Evolutionary conservation across 2,797 vertebrate species (phyloP).

Genomic region (Stomatorhinus walkeri): DNA sequence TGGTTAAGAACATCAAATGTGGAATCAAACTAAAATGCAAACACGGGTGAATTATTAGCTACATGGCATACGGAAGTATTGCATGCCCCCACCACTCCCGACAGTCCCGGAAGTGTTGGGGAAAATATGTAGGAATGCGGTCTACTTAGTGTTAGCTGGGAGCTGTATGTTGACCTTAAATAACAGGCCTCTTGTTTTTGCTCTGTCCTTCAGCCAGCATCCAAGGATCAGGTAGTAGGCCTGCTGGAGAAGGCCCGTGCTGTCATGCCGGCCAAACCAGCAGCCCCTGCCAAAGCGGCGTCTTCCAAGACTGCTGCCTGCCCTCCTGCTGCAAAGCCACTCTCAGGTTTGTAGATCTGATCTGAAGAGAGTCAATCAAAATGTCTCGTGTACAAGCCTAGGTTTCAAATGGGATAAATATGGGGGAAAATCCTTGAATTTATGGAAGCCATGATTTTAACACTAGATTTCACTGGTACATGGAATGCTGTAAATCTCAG

Average conservation of each 20-base stretch:
- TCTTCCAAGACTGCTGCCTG: slow-evolving; percentile 57
- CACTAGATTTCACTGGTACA: not conserved
- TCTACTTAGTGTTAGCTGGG: not conserved
- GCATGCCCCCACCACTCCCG: not conserved
- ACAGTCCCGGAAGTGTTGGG: not conserved
- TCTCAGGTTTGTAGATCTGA: slow-evolving; percentile 56
- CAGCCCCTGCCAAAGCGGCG: slow-evolving; percentile 61
- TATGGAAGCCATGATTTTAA: not conserved
- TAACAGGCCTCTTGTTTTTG: not conserved
- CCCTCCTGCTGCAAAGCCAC: slow-evolving; percentile 42
- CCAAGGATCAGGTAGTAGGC: slow-evolving; percentile 85
- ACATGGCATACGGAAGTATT: not conserved
- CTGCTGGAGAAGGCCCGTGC: slow-evolving; percentile 91
- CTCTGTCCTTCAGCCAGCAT: slow-evolving; percentile 67
- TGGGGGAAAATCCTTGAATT: not conserved
- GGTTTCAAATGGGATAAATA: not conserved
- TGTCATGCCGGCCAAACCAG: slow-evolving; percentile 84
- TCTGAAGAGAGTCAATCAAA: not conserved
- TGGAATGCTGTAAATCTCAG: not conserved
- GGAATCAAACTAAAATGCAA: not conserved
- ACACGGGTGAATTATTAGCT: not conserved
- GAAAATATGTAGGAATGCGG: not conserved
- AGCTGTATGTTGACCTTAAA: not conserved
- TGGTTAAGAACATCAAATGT: not conserved
- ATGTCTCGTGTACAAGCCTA: not conserved